Percentiles rank a stretch among this genome's conserved stretches.
These are phyloP conservation scores for Hybognathus amarus DNA, from an alignment of 2,797 vertebrate species.

Conservation along the genomic window DNA sequence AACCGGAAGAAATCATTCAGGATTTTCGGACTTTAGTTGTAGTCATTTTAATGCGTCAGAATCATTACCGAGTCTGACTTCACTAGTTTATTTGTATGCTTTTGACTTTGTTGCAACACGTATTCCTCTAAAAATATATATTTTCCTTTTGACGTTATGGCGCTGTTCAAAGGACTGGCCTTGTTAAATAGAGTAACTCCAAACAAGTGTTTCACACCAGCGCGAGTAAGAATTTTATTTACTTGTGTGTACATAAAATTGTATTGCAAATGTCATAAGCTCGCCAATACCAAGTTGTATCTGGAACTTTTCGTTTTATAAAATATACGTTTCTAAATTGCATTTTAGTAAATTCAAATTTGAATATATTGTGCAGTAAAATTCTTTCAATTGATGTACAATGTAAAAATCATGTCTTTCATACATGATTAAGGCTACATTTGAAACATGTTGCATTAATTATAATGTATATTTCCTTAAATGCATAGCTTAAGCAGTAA, in stretches of 20 bases:
- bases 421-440: not conserved
- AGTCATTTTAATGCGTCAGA: not conserved
- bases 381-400: not conserved
- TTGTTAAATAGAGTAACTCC: not conserved
- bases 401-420: not conserved
- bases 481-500: not conserved
- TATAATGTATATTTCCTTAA: not conserved
- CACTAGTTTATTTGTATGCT: not conserved
- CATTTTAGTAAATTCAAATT: not conserved
- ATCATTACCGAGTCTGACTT: not conserved
- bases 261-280: not conserved
- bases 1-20: constrained; percentile 23
- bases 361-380: not conserved
- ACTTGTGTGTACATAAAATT: not conserved
- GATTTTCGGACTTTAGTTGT: constrained; percentile 20
- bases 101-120: not conserved
- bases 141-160: not conserved
- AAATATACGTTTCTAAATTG: not conserved
- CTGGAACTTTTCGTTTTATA: not conserved
- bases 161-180: not conserved
- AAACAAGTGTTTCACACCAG: not conserved
- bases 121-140: not conserved
- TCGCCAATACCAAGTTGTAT: not conserved
- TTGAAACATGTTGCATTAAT: not conserved
- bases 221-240: constrained; percentile 25